Evolutionary conservation across 1,140 invertebrate genomes (phyloP).

Genomic region (Drosophila nigromelanica): DNA sequence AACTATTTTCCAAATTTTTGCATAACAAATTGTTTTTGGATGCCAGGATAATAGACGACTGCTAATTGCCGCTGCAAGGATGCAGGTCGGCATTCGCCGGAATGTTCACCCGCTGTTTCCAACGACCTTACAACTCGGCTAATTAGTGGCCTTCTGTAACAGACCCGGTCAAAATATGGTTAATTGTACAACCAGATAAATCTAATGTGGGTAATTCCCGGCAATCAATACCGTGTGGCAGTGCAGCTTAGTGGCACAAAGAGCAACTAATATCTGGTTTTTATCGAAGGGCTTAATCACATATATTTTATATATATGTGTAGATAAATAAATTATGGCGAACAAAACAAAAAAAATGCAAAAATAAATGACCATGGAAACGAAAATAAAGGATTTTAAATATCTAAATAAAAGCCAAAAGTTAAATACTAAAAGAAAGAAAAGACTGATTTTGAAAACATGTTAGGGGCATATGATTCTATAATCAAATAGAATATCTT

Average conservation of each 20-base stretch:
- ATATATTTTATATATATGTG: too few species aligned
- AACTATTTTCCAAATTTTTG: slow-evolving; percentile 4
- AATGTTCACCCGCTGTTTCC: background rate
- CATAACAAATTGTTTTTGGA: slow-evolving; percentile 15
- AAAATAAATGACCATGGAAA: too few species aligned
- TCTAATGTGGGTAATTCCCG: background rate
- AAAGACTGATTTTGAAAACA: too few species aligned
- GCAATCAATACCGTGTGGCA: background rate
- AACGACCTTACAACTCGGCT: background rate
- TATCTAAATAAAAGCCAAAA: too few species aligned
- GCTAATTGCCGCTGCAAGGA: slow-evolving; percentile 4
- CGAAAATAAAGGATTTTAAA: too few species aligned
- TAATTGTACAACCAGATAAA: slow-evolving; percentile 2
- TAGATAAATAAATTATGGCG: too few species aligned
- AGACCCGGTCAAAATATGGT: background rate
- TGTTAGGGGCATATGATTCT: too few species aligned
- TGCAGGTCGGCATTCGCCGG: background rate
- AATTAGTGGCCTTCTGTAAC: slow-evolving; percentile 14
- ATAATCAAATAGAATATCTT: too few species aligned
- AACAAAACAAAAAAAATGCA: too few species aligned
- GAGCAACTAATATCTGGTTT: background rate
- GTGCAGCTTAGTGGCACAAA: background rate
- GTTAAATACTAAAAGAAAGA: too few species aligned
- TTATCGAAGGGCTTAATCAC: too few species aligned
- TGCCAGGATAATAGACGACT: slow-evolving; percentile 5